Evolutionary conservation across 1,140 invertebrate genomes (phyloP), one percentile per base, ranked within the genome.

Genomic region (Drosophila varians): DNA sequence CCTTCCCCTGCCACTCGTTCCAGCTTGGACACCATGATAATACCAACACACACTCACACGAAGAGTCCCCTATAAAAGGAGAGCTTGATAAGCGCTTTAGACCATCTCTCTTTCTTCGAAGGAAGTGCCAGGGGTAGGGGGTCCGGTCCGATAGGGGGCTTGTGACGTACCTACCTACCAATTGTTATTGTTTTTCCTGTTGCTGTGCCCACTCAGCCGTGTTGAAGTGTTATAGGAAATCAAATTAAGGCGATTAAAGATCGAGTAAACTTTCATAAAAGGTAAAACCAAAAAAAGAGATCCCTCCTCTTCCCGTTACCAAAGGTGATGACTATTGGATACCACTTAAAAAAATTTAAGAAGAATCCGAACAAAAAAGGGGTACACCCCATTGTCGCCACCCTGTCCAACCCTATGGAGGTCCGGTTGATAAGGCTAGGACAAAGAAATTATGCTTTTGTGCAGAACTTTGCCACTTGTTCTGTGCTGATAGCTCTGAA

Each of bases 221-320:
- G 52, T 53, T 84, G 56, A 78, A 84, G 80, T 68, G 72, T 64
- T 84, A 60, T 80, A 84, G 62, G 80, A 84, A 84, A 80, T 86
- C 79, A 75, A 72, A 86, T 78, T 68, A 79, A 84, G 74, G 48
- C 75, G 61, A 76, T 75, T 86, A 72, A 68, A 70, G 56, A 79
- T 60, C 21, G 58, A 48, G 53, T 43, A 14, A 25, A 61, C 38
- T 42, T 18, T 16, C 38, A 42, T 19, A n/a, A 40, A 25, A 21
- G 2, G 21, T 21, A 21, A 21, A 21, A 21, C 4, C 21, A 2
- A 21, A 16, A 40, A 25, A n/a, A n/a, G n/a, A 25, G 42, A 47
- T 48, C 28, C 25, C 6, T 47, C 28, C 47, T 12, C 8, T 16
- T n/a, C n/a, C n/a, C n/a, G 25, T 12, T 38, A 5, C 0, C 11